A percentile compares a stretch with the other conserved stretches of the same genome.
These are phyloP conservation scores for Ceyx cyanopectus DNA, from an alignment of 2,113 vertebrate species.

Conservation along the genomic window DNA sequence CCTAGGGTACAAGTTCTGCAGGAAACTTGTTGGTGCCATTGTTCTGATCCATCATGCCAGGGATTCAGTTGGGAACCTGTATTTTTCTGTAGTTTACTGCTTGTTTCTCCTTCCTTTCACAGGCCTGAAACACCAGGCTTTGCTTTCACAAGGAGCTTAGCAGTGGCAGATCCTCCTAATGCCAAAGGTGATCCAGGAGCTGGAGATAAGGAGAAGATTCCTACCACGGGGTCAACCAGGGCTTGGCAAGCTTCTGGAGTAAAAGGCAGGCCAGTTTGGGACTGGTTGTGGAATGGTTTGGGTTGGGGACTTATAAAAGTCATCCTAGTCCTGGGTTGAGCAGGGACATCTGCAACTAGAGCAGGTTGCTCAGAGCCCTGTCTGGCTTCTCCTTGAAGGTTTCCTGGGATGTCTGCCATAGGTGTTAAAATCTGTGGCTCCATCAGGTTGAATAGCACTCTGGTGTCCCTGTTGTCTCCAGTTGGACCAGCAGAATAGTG, in stretches of 20 bases:
- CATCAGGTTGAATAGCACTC: neutral
- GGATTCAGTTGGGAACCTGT: neutral
- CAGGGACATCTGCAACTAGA: neutral
- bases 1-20: neutral
- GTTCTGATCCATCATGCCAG: conserved; percentile 1
- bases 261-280: neutral
- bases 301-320: neutral
- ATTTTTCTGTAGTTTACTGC: neutral
- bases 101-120: neutral
- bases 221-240: neutral
- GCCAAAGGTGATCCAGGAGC: neutral
- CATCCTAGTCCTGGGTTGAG: neutral
- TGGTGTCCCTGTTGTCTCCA: neutral
- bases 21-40: neutral
- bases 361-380: neutral
- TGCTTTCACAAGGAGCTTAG: neutral
- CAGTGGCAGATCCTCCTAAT: neutral
- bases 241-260: neutral
- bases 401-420: neutral
- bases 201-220: neutral
- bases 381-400: neutral
- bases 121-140: neutral
- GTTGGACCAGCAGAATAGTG: neutral
- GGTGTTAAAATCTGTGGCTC: neutral
- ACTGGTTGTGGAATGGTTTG: neutral